phyloP scores from a whole-genome alignment of 2,888 invertebrate species.

The Choreutis nemorana region DNA sequence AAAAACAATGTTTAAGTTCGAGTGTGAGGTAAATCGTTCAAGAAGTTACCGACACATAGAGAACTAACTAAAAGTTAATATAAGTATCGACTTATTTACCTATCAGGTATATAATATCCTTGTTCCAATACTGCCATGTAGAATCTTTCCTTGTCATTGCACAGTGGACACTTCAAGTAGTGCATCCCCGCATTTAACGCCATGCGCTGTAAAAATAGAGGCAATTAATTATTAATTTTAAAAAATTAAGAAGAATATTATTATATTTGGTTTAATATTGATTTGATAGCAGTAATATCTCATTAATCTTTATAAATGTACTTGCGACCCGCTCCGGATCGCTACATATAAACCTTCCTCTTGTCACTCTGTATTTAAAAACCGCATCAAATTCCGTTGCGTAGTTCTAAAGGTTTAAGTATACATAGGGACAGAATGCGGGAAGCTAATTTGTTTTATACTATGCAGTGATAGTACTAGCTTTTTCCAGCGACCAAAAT shows the following conservation, averaged over 20 bases:
- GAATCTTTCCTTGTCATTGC: conserved; percentile 75
- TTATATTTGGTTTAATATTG: no score
- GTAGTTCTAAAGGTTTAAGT: no score
- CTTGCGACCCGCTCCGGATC: no score
- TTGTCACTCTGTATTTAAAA: no score
- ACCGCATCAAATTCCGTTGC: no score
- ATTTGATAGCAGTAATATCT: not conserved
- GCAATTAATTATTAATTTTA: not conserved
- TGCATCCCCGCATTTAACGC: conserved; percentile 78
- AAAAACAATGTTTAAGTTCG: no score
- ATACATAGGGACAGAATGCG: no score
- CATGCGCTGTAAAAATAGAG: conserved; percentile 62
- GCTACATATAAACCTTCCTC: no score
- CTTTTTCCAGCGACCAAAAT: no score
- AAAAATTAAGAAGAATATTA: not conserved
- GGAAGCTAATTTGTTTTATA: no score
- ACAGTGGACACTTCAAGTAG: conserved; percentile 85
- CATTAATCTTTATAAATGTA: no score
- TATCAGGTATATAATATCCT: conserved; percentile 83
- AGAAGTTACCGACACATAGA: not conserved
- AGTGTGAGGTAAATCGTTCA: not conserved
- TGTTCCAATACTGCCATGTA: conserved; percentile 65
- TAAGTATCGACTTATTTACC: conserved; percentile 54
- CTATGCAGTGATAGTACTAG: no score
- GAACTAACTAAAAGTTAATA: not conserved